Percentiles rank a stretch among this genome's conserved stretches.
These are phyloP conservation scores for Drosophila triauraria DNA, from an alignment of 1,140 invertebrate genomes.

Conservation along the genomic window DNA sequence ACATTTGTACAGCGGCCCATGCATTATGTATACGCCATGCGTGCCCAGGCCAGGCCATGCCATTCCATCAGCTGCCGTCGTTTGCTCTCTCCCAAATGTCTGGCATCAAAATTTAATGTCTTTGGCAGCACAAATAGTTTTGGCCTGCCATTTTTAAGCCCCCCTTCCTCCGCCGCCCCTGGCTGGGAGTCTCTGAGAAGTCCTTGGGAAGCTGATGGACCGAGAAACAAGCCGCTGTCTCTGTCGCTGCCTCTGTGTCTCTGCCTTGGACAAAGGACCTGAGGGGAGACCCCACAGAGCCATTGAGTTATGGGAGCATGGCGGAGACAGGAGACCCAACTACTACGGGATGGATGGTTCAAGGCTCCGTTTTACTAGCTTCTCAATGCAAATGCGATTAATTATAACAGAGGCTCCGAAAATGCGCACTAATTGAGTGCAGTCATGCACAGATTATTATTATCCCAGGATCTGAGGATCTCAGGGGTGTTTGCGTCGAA, in stretches of 20 bases:
- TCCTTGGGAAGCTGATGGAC: constrained; percentile 15
- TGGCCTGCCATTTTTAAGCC: constrained; percentile 69
- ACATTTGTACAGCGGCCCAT: constrained; percentile 63
- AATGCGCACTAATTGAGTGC: constrained; percentile 62
- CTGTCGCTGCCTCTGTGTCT: neutral
- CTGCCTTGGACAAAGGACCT: constrained; percentile 20
- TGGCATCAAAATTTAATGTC: constrained; percentile 79
- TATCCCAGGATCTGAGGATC: constrained; percentile 2
- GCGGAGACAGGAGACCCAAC: neutral
- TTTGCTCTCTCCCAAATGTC: constrained; percentile 17
- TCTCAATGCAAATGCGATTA: constrained; percentile 75
- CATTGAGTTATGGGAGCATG: constrained; percentile 26
- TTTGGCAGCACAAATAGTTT: constrained; percentile 75
- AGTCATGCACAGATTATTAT: constrained; percentile 44
- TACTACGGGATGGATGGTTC: neutral
- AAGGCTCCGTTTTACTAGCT: constrained; percentile 9
- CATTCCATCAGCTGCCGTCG: constrained; percentile 14
- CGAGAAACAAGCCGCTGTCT: constrained; percentile 10
- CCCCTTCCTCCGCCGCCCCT: neutral
- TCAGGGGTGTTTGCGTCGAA: constrained; percentile 6
- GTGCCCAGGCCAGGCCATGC: constrained; percentile 29
- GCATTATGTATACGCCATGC: constrained; percentile 77
- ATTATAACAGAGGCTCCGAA: constrained; percentile 34
- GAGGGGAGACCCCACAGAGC: constrained; percentile 25
- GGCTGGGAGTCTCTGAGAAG: neutral